These are phyloP conservation scores for Lepeophtheirus nordmannii DNA, from an alignment of 2,888 invertebrate species.

Conservation along the genomic window DNA sequence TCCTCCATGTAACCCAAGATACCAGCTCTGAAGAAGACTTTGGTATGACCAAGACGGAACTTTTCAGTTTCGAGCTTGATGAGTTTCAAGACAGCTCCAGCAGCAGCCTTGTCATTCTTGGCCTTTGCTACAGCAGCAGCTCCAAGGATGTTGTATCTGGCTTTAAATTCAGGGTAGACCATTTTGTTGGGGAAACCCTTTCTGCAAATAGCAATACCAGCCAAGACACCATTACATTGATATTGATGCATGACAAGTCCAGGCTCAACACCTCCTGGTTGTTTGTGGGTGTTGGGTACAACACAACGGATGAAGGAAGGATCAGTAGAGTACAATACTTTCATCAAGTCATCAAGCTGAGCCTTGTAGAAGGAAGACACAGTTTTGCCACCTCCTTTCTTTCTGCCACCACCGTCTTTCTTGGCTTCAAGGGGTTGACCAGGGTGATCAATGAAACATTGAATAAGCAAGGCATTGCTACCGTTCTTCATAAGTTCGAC, in stretches of 20 bases:
- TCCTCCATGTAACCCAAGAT: slow-evolving; percentile 99
- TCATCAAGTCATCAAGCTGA: slow-evolving; percentile 95
- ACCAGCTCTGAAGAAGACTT: slow-evolving; percentile 99
- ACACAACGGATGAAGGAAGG: slow-evolving; percentile 60
- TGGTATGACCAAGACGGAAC: slow-evolving; percentile 85
- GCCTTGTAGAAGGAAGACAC: slow-evolving; percentile 24
- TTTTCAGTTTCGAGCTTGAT: slow-evolving; percentile 78
- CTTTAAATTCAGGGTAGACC: slow-evolving; percentile 33
- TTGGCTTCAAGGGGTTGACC: slow-evolving; percentile 89
- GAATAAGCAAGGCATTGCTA: slow-evolving; percentile 60
- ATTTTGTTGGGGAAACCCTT: slow-evolving; percentile 51
- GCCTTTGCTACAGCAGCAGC: slow-evolving; percentile 39
- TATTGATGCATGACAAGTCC: slow-evolving; percentile 98
- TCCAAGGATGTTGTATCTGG: slow-evolving; percentile 22
- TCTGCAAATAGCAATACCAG: slow-evolving; percentile 99
- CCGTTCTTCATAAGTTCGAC: slow-evolving; percentile 93
- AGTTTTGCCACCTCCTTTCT: slow-evolving; percentile 24
- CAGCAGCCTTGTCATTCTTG: slow-evolving; percentile 45
- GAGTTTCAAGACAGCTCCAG: slow-evolving; percentile 42
- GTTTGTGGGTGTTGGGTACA: slow-evolving; percentile 25
- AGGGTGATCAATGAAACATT: slow-evolving; percentile 87
- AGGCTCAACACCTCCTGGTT: slow-evolving; percentile 48
- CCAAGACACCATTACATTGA: slow-evolving; percentile 90
- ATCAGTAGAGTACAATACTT: slow-evolving; percentile 82
- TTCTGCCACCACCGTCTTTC: slow-evolving; percentile 94